Percentiles rank a stretch among this genome's conserved stretches.
Evolutionary conservation across 2,888 invertebrate genomes (phyloP).

Genomic region (Apamea sordens): DNA sequence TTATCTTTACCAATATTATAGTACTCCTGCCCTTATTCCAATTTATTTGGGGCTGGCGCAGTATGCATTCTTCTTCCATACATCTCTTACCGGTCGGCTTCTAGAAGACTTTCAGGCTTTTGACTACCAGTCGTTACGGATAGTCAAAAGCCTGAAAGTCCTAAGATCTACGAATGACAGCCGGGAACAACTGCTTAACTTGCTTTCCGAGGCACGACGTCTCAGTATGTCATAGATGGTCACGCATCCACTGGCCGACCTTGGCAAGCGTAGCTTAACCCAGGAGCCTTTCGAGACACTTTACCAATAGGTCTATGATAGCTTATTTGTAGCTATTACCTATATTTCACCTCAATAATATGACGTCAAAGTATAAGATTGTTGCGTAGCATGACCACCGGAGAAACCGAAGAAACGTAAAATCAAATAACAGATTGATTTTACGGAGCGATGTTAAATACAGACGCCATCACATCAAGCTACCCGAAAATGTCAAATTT

Average conservation of each 20-base stretch:
- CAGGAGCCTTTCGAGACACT: too few relatives aligned
- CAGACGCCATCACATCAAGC: too few relatives aligned
- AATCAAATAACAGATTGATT: neutral
- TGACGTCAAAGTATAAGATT: neutral
- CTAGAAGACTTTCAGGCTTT: neutral
- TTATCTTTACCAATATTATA: neutral
- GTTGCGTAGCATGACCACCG: too few relatives aligned
- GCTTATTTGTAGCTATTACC: neutral
- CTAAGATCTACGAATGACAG: neutral
- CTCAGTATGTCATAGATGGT: neutral
- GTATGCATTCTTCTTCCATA: neutral
- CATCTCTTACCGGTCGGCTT: too few relatives aligned
- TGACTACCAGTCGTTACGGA: neutral
- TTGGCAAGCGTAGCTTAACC: neutral
- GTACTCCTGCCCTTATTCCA: too few relatives aligned
- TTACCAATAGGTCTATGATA: neutral
- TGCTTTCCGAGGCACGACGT: neutral
- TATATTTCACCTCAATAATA: neutral
- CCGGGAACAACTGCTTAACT: neutral
- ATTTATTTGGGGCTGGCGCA: neutral
- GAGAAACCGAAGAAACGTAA: neutral
- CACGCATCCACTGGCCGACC: neutral
- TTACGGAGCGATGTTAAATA: neutral
- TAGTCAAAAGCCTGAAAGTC: too few relatives aligned
- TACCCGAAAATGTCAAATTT: too few relatives aligned